phyloP scores from a whole-genome alignment of 2,797 vertebrate species.

The Balearica regulorum region DNA sequence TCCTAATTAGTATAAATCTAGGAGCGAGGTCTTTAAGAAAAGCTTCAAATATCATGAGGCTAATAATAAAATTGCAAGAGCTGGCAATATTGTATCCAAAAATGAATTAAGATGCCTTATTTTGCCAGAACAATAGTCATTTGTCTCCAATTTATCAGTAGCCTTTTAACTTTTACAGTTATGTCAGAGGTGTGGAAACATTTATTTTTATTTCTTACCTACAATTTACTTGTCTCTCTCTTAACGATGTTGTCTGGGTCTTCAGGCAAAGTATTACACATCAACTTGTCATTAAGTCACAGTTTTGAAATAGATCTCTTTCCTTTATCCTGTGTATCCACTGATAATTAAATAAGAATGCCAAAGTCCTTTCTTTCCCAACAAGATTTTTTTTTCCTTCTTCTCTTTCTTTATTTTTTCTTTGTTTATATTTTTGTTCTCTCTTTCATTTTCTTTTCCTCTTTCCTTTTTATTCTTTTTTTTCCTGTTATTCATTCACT shows the following conservation, averaged over 20 bases:
- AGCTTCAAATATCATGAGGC: not conserved
- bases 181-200: constrained; percentile 73
- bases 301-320: constrained; percentile 65
- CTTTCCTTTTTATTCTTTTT: not conserved
- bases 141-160: constrained; percentile 65
- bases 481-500: not conserved
- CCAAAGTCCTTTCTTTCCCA: constrained; percentile 17
- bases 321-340: constrained; percentile 58
- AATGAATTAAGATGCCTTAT: constrained; percentile 50
- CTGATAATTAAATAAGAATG: constrained; percentile 62
- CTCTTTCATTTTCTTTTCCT: not conserved
- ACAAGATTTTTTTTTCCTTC: not conserved
- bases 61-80: constrained; percentile 34
- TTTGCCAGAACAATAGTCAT: constrained; percentile 58
- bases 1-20: constrained; percentile 46
- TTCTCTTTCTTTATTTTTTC: not conserved
- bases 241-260: constrained; percentile 72
- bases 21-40: constrained; percentile 6
- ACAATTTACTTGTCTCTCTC: constrained; percentile 73
- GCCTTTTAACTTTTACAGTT: constrained; percentile 72
- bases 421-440: not conserved
- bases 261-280: constrained; percentile 76
- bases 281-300: constrained; percentile 73
- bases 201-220: constrained; percentile 77
- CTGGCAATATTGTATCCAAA: constrained; percentile 32